Conservation (phyloP, 2,888 invertebrate genomes). For the Dryadula phaetusa region DNA sequence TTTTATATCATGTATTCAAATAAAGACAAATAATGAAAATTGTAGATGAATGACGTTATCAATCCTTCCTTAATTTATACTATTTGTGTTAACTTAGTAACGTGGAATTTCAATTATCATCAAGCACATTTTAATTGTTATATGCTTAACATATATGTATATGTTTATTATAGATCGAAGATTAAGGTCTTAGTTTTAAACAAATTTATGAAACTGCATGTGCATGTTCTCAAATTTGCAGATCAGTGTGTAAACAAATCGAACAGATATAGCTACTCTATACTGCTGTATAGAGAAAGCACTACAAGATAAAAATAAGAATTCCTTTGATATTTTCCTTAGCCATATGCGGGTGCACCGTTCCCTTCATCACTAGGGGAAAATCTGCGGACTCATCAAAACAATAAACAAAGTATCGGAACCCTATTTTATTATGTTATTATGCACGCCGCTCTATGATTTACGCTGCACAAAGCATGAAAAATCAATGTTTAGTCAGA, state of each 20-base stretch:
- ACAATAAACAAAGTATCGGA: constrained; percentile 85
- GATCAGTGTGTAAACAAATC: background rate
- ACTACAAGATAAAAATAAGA: constrained; percentile 40
- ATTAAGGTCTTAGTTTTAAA: no score
- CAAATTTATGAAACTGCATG: no score
- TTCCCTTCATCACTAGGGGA: constrained; percentile 62
- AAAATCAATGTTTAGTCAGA: constrained; percentile 36
- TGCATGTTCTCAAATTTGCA: background rate
- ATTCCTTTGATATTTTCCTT: constrained; percentile 60
- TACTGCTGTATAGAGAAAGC: background rate
- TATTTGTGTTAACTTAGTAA: no score
- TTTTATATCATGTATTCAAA: no score
- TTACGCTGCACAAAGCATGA: constrained; percentile 72
- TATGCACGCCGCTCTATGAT: constrained; percentile 81
- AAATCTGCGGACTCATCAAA: constrained; percentile 82
- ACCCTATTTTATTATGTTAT: constrained; percentile 81
- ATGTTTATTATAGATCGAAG: background rate
- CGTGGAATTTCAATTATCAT: no score
- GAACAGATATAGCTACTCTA: background rate
- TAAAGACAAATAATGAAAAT: no score
- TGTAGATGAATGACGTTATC: no score
- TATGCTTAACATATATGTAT: no score
- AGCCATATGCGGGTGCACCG: constrained; percentile 72
- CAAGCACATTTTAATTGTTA: no score
- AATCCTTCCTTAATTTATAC: no score